Conservation (phyloP, 2,888 invertebrate species). For the Petrolisthes cinctipes region DNA sequence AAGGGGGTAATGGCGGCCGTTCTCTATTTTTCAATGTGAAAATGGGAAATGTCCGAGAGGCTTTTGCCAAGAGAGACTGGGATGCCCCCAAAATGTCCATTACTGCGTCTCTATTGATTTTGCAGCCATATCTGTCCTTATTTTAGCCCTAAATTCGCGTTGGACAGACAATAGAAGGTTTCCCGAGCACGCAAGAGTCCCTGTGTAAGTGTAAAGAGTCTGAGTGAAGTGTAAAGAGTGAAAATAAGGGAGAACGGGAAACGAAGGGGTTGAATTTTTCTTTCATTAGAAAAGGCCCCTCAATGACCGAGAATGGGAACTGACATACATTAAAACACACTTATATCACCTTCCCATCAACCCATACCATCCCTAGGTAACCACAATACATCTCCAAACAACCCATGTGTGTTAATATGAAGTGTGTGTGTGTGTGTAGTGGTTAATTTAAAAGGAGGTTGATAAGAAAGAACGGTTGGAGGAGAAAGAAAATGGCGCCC, state of each 20-base stretch:
- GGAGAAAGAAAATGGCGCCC: slow-evolving; percentile 44
- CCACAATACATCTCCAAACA: too few species aligned
- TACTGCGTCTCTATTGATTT: slow-evolving; percentile 32
- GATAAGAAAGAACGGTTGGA: slow-evolving; percentile 33
- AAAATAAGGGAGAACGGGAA: slow-evolving; percentile 49
- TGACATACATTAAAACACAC: neutral
- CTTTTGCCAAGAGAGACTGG: slow-evolving; percentile 32
- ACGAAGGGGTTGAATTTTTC: slow-evolving; percentile 37
- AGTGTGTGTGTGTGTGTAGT: neutral
- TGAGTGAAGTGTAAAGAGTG: slow-evolving; percentile 32
- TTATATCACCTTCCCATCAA: neutral
- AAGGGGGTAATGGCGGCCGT: slow-evolving; percentile 21
- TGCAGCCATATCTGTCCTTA: neutral
- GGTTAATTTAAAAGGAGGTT: neutral
- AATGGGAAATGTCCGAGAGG: slow-evolving; percentile 51
- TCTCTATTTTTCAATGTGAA: slow-evolving; percentile 57
- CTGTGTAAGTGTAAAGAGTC: slow-evolving; percentile 1
- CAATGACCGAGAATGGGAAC: slow-evolving; percentile 43
- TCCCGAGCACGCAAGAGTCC: neutral
- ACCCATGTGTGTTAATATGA: neutral
- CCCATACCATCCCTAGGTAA: too few species aligned
- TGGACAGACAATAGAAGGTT: neutral
- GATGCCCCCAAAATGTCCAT: slow-evolving; percentile 41
- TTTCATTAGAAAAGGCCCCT: slow-evolving; percentile 24
- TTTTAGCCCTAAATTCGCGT: too few species aligned